A percentile compares a stretch with the other conserved stretches of the same genome.
Conservation (phyloP, 2,113 vertebrate species). For the Chascanopsetta lugubris region DNA sequence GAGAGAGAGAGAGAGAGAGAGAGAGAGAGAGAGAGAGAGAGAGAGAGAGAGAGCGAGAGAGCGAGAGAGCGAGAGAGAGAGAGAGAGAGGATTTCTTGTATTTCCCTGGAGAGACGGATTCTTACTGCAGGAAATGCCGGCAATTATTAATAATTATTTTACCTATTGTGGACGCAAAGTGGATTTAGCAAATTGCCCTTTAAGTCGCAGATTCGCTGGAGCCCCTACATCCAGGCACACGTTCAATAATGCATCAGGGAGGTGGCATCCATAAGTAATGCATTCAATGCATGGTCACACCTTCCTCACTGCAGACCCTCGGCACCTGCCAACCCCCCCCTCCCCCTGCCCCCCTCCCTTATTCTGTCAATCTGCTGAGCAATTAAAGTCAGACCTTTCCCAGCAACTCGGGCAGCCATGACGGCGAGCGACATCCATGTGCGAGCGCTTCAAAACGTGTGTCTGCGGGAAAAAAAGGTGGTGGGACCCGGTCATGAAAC, state of each 20-base stretch:
- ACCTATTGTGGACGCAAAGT: not conserved
- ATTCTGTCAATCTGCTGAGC: constrained; percentile 52
- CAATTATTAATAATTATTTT: constrained; percentile 42
- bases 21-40: not conserved
- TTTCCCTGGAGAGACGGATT: constrained; percentile 31
- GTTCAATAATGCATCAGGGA: constrained; percentile 42
- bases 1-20: not conserved
- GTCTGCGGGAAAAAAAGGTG: not conserved
- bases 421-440: not conserved
- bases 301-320: no score
- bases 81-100: constrained; percentile 1
- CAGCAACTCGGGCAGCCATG: constrained; percentile 5
- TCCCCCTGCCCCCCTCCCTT: no score
- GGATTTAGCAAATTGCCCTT: constrained; percentile 17
- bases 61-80: not conserved
- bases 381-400: constrained; percentile 51
- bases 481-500: not conserved
- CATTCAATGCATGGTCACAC: constrained; percentile 44
- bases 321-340: no score
- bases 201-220: constrained; percentile 35
- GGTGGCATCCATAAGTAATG: constrained; percentile 54
- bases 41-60: not conserved
- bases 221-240: constrained; percentile 31
- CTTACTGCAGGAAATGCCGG: constrained; percentile 17
- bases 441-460: constrained; percentile 19